Base-by-base conservation (phyloP, 2,888 invertebrate species). In the Trichogramma evanescens region DNA sequence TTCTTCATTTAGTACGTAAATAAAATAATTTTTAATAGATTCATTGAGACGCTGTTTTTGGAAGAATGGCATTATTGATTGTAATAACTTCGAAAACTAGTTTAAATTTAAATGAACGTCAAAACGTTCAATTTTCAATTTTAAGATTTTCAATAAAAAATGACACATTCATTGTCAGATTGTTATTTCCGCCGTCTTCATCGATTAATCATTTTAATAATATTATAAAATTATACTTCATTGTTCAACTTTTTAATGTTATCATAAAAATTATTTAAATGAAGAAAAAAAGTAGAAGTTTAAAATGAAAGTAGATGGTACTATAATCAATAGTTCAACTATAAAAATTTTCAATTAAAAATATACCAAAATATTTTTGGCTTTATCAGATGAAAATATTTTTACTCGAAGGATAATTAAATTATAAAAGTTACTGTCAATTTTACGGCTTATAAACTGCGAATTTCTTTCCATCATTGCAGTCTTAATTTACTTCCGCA, bases 21-120 rank as follows among this genome's bases (percentile, higher is more conserved):
- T 26, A 26, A 26, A 1, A 26, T 26, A 26, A 26, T 26, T 26
- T 26, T 26, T 26, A 26, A 26, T 26, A 26, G 26, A 26, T 26
- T 26, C 26, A 26, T 26, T 26, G 26, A 26, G 10, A 48, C 6
- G 7, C 2, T 48, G 40, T 45, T 55, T 50, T 60, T 58, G 50
- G 45, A 61, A 52, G n/a, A 52, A 50, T 44, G 40, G 51, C 43
- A 54, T 50, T 10, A 58, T 56, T 56, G 58, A 55, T 54, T 49
- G 41, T 63, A 56, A 51, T 50, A 45, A 56, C 56, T 56, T 51
- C 51, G 61, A 63, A 61, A 61, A 61, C 63, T 59, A 61, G 59
- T 59, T 56, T 59, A 60, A 61, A 48, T 56, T 48, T 54, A 48
- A 61, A 63, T 63, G 50, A 50, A 59, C 59, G 59, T 59, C 61